Evolutionary conservation across 2,797 vertebrate genomes (phyloP).

Genomic region (Propithecus perrieri): DNA sequence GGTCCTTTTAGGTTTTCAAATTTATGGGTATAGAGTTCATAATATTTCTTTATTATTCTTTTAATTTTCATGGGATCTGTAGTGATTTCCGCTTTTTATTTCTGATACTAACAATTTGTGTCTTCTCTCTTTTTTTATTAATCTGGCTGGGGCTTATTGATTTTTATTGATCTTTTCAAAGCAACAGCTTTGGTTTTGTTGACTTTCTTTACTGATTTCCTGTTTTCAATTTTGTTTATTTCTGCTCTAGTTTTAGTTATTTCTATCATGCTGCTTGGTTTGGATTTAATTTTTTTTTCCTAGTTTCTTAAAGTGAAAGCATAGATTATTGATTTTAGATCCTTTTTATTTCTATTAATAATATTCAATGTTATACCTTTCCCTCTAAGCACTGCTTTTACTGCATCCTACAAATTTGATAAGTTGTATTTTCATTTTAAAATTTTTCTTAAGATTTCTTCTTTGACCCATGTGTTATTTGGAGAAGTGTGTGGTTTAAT

Average conservation of each 20-base stretch:
- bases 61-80: not conserved
- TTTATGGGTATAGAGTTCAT: not conserved
- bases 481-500: not conserved
- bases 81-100: not conserved
- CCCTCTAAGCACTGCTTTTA: not conserved
- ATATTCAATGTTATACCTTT: not conserved
- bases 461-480: not conserved
- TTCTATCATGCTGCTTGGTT: not conserved
- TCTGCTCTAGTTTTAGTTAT: not conserved
- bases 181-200: not conserved
- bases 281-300: not conserved
- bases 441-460: not conserved
- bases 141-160: not conserved
- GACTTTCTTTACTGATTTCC: not conserved
- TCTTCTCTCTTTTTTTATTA: not conserved
- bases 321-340: not conserved
- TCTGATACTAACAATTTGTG: not conserved
- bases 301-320: not conserved
- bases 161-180: not conserved
- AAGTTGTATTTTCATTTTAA: not conserved
- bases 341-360: not conserved
- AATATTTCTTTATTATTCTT: not conserved
- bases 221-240: too few species aligned
- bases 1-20: not conserved
- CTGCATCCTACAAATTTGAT: not conserved